phyloP scores from a whole-genome alignment of 2,797 vertebrate genomes.

The Chlorospingus semifuscus region DNA sequence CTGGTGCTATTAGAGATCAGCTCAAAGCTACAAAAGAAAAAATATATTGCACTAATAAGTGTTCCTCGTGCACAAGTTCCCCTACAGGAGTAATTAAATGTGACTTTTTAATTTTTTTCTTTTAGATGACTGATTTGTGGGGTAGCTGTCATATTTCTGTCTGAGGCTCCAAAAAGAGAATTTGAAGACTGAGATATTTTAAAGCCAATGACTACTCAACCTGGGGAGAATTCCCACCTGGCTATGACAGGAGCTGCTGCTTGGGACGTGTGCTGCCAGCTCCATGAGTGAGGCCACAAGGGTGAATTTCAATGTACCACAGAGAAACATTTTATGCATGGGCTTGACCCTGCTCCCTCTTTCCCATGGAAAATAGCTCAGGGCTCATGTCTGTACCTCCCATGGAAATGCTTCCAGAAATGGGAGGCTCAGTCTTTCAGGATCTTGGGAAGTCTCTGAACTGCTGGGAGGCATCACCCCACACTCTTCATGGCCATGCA shows the following conservation, averaged over 20 bases:
- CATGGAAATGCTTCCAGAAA: background rate
- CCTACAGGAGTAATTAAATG: slow-evolving; percentile 67
- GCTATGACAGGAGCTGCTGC: background rate
- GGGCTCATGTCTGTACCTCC: background rate
- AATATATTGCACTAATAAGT: slow-evolving; percentile 67
- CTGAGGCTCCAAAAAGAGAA: background rate
- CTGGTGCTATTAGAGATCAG: slow-evolving; percentile 58
- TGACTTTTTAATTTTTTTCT: background rate
- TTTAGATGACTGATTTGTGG: slow-evolving; percentile 32
- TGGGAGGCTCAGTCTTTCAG: background rate
- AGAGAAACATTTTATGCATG: background rate
- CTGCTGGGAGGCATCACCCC: background rate
- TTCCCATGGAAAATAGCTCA: background rate
- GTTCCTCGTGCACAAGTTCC: slow-evolving; percentile 48
- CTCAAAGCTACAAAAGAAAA: slow-evolving; percentile 61
- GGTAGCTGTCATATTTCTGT: slow-evolving; percentile 45
- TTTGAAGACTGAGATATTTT: background rate
- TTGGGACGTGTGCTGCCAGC: accelerated
- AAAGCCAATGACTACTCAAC: background rate
- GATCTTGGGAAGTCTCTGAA: background rate
- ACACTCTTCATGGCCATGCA: background rate
- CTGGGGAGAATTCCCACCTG: background rate
- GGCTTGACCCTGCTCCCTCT: background rate
- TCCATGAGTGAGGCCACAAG: accelerated
- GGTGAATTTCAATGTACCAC: background rate